A percentile compares a stretch with the other conserved stretches of the same genome.
phyloP scores from a whole-genome alignment of 2,888 invertebrate genomes.

The Arctia plantaginis region DNA sequence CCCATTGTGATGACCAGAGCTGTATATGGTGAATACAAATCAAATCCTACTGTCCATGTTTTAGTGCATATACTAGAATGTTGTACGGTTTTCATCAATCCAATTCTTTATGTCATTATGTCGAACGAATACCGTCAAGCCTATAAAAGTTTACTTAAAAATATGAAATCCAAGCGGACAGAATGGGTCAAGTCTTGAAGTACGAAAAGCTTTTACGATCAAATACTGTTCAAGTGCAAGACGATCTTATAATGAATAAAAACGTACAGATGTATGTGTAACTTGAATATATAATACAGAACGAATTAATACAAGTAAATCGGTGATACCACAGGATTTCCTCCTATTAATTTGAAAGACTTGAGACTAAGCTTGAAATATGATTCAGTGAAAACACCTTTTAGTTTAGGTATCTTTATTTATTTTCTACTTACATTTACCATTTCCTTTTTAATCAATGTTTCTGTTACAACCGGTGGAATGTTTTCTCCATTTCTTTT shows the following conservation, averaged over 20 bases:
- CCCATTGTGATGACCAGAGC: conserved; percentile 94
- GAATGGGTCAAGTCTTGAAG: conserved; percentile 27
- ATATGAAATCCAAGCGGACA: conserved; percentile 51
- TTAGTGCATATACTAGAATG: conserved; percentile 93
- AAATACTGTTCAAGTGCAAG: not conserved
- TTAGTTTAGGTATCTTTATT: not conserved
- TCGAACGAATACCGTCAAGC: conserved; percentile 96
- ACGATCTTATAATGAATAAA: conserved; percentile 13
- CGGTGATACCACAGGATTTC: too few relatives aligned
- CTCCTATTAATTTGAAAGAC: too few relatives aligned
- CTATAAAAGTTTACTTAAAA: conserved; percentile 91
- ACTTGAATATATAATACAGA: too few relatives aligned
- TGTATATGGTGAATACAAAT: conserved; percentile 88
- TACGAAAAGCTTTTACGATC: not conserved
- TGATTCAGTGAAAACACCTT: not conserved
- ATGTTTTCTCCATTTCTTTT: too few relatives aligned
- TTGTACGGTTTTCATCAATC: conserved; percentile 94
- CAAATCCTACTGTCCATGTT: conserved; percentile 89
- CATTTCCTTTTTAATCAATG: not conserved
- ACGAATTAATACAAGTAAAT: too few relatives aligned
- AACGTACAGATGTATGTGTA: too few relatives aligned
- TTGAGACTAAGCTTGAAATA: not conserved
- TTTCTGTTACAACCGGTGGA: too few relatives aligned
- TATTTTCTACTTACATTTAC: not conserved
- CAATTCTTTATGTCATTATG: conserved; percentile 97